Conservation (phyloP, 2,888 invertebrate species). For the Leptodirus hochenwartii region DNA sequence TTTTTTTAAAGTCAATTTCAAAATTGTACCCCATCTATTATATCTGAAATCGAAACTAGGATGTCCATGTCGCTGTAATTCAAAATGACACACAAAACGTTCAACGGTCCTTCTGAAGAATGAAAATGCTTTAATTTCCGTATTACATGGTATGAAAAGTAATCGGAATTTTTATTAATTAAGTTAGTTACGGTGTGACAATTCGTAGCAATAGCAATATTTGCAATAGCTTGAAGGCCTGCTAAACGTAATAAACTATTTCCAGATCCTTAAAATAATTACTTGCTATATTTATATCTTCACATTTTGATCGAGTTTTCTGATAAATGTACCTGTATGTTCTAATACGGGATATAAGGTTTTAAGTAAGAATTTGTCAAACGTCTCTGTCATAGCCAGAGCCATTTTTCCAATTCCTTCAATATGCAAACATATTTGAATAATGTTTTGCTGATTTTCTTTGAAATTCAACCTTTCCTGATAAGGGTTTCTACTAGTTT, state of each 20-base stretch:
- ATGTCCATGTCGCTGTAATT: slow-evolving; percentile 46
- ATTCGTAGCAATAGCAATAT: slow-evolving; percentile 38
- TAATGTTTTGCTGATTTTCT: slow-evolving; percentile 42
- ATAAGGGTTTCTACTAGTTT: no score
- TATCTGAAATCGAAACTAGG: slow-evolving; percentile 44
- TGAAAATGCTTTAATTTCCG: slow-evolving; percentile 41
- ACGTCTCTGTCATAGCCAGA: slow-evolving; percentile 29
- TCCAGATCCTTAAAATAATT: slow-evolving; percentile 34
- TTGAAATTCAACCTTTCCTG: slow-evolving; percentile 14
- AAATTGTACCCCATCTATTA: slow-evolving; percentile 44
- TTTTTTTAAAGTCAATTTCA: no score
- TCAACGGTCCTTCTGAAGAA: slow-evolving; percentile 44
- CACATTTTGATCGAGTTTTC: not conserved
- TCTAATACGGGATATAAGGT: slow-evolving; percentile 50
- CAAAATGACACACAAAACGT: slow-evolving; percentile 54
- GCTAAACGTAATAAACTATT: slow-evolving; percentile 42
- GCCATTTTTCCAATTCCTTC: slow-evolving; percentile 54
- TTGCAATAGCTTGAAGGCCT: slow-evolving; percentile 37
- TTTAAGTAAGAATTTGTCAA: slow-evolving; percentile 41
- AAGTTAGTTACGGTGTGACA: slow-evolving; percentile 37
- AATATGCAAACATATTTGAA: slow-evolving; percentile 45
- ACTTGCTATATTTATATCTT: not conserved
- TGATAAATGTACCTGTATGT: slow-evolving; percentile 36
- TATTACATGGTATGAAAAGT: slow-evolving; percentile 52
- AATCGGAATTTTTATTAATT: slow-evolving; percentile 50